Conservation (phyloP, 2,797 vertebrate genomes). For the Melanogrammus aeglefinus region DNA sequence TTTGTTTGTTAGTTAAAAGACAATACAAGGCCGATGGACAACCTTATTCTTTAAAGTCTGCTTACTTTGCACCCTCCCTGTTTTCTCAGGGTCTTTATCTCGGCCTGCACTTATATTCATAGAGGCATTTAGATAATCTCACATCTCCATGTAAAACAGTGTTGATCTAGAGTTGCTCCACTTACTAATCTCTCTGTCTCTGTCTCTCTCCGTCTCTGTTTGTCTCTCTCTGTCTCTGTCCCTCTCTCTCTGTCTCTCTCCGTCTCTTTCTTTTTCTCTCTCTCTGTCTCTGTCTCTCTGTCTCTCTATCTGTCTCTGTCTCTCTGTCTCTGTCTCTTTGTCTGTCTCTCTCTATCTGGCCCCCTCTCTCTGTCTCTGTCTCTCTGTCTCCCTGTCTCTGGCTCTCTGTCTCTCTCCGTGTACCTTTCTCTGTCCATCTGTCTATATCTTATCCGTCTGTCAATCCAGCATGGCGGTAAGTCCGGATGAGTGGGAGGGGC, state of each 20-base stretch:
- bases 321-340: not conserved
- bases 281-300: not conserved
- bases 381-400: not conserved
- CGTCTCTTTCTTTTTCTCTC: not conserved
- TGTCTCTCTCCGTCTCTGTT: too few relatives aligned
- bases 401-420: not conserved
- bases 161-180: too few relatives aligned
- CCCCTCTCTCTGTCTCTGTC: not conserved
- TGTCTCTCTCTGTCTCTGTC: too few relatives aligned
- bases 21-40: not conserved
- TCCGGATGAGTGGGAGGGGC: slow-evolving; percentile 81
- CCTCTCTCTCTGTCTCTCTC: too few relatives aligned
- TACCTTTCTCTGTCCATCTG: too few relatives aligned
- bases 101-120: too few relatives aligned
- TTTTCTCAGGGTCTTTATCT: not conserved
- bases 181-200: too few relatives aligned
- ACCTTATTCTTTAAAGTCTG: not conserved
- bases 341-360: not conserved
- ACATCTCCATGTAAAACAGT: too few relatives aligned
- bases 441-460: not conserved
- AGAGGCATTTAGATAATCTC: too few relatives aligned
- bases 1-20: not conserved
- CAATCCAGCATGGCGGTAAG: slow-evolving; percentile 67
- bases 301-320: not conserved
- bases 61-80: not conserved